phyloP scores from a whole-genome alignment of 1,140 invertebrate species.

The Megalonaias nervosa region DNA sequence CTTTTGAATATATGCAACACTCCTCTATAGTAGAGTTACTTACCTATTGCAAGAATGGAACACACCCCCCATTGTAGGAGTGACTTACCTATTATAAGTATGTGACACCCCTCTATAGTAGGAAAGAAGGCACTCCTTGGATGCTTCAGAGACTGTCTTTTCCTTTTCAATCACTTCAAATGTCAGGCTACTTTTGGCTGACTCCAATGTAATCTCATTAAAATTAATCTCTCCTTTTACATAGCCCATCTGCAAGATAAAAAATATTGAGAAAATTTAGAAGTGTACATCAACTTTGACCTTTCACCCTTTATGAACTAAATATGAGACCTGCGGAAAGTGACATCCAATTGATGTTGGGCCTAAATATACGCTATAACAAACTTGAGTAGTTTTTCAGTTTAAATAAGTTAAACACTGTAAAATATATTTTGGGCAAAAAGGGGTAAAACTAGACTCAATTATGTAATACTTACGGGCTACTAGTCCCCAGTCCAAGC shows the following conservation, averaged over 20 bases:
- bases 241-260: slow-evolving; percentile 77
- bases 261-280: not conserved
- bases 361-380: too few relatives aligned
- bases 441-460: too few relatives aligned
- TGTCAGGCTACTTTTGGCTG: slow-evolving; percentile 87
- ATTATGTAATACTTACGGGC: too few relatives aligned
- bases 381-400: too few relatives aligned
- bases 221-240: slow-evolving; percentile 77
- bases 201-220: slow-evolving; percentile 83
- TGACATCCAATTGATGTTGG: too few relatives aligned
- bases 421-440: too few relatives aligned
- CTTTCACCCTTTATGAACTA: too few relatives aligned
- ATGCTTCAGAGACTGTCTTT: slow-evolving; percentile 82
- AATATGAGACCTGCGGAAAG: too few relatives aligned
- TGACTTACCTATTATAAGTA: slow-evolving; percentile 77
- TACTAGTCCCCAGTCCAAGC: too few relatives aligned
- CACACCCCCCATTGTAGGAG: too few relatives aligned
- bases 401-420: too few relatives aligned
- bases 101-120: slow-evolving; percentile 81
- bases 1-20: too few relatives aligned
- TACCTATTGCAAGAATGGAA: slow-evolving; percentile 62
- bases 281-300: not conserved
- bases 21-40: slow-evolving; percentile 6
- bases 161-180: slow-evolving; percentile 88
- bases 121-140: slow-evolving; percentile 80